Conservation (phyloP, 2,797 vertebrate species). For the Delichon dasypus region DNA sequence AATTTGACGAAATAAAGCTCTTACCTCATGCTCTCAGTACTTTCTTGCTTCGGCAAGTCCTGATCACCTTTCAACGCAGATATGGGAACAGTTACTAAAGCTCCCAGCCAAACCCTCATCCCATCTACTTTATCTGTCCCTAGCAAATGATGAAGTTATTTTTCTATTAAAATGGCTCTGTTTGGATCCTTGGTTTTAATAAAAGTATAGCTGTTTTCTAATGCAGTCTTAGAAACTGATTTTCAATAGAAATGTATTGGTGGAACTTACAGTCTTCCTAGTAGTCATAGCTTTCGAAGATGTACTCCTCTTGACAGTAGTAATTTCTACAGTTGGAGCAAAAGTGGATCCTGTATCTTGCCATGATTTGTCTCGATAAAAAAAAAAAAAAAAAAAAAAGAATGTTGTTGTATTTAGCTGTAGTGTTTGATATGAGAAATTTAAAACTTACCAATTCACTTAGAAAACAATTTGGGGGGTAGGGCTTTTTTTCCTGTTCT, state of each 20-base stretch:
- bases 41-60: background rate
- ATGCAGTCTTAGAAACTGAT: background rate
- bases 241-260: background rate
- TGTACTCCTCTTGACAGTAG: background rate
- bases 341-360: background rate
- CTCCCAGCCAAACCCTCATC: background rate
- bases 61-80: background rate
- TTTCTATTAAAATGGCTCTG: background rate
- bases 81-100: background rate
- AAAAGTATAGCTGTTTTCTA: background rate
- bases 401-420: background rate
- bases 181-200: background rate
- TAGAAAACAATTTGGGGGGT: background rate
- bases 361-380: background rate
- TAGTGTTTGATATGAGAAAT: background rate
- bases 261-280: background rate
- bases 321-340: background rate
- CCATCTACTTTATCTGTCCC: background rate
- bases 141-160: background rate
- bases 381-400: background rate
- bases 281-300: background rate
- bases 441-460: background rate
- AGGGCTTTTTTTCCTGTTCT: rapidly evolving
- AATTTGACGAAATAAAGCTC: background rate
- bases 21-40: background rate